phyloP scores from a whole-genome alignment of 2,113 vertebrate genomes.

The Synodontis membranacea region DNA sequence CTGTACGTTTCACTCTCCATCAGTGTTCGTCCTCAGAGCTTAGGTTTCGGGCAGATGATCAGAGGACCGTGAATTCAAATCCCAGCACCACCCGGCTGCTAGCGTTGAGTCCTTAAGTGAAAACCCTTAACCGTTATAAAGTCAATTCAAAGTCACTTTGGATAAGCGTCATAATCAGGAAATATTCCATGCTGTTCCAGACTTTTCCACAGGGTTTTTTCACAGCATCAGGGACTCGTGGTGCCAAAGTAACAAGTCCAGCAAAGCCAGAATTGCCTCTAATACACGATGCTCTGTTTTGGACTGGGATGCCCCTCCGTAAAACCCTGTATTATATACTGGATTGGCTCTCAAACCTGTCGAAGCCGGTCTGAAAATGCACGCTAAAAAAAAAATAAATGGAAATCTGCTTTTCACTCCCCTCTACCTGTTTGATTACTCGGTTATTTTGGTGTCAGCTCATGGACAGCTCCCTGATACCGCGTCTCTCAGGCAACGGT shows the following conservation, averaged over 20 bases:
- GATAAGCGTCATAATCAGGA: background rate
- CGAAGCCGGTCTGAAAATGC: background rate
- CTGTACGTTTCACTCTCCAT: background rate
- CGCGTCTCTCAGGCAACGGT: background rate
- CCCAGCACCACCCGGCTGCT: background rate
- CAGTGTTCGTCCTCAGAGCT: background rate
- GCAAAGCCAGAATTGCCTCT: background rate
- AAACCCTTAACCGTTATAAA: background rate
- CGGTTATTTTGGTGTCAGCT: constrained; percentile 3
- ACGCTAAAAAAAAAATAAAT: too few species aligned
- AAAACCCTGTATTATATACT: background rate
- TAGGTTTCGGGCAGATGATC: background rate
- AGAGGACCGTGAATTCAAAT: background rate
- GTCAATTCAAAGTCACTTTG: background rate
- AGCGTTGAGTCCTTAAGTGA: background rate
- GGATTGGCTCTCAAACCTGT: background rate
- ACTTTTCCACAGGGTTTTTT: background rate
- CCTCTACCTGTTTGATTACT: constrained; percentile 10
- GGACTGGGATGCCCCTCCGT: background rate
- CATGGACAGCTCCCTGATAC: background rate
- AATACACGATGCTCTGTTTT: background rate
- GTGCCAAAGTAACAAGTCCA: background rate
- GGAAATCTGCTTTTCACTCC: background rate
- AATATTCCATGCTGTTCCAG: background rate
- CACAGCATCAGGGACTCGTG: background rate